These are phyloP conservation scores for Druon quercuslanigerum DNA, from an alignment of 1,140 invertebrate genomes.

Conservation along the genomic window DNA sequence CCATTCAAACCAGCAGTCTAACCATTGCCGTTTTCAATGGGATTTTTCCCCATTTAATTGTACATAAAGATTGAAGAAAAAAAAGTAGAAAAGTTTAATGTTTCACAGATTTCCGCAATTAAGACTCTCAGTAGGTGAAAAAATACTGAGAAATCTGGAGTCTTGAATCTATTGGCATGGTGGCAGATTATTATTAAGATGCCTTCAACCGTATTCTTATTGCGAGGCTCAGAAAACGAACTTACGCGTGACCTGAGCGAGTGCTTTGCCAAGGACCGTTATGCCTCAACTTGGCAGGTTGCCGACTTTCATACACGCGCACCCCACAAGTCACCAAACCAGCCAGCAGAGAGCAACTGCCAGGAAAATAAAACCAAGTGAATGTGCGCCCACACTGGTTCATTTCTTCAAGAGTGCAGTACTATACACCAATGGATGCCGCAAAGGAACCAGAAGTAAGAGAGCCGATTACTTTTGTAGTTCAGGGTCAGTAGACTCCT, in stretches of 20 bases:
- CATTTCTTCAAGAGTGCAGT: constrained; percentile 27
- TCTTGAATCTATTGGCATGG: not conserved
- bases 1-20: too few species aligned
- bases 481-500: constrained; percentile 58
- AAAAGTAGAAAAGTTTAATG: not conserved
- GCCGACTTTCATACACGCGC: constrained; percentile 51
- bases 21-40: too few species aligned
- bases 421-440: constrained; percentile 35
- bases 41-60: too few species aligned
- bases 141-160: not conserved
- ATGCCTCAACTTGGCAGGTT: constrained; percentile 58
- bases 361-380: constrained; percentile 46
- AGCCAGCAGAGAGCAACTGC: constrained; percentile 41
- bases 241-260: constrained; percentile 40
- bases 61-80: too few species aligned
- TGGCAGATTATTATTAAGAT: constrained; percentile 10
- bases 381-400: constrained; percentile 27
- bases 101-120: not conserved
- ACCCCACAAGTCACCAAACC: constrained; percentile 46
- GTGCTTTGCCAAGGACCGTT: constrained; percentile 57
- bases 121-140: not conserved
- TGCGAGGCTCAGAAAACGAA: constrained; percentile 15
- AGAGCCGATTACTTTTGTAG: constrained; percentile 59
- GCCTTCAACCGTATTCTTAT: not conserved
- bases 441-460: constrained; percentile 43